Percentiles rank a stretch among this genome's conserved stretches.
These are phyloP conservation scores for Latrodectus elegans DNA, from an alignment of 2,888 invertebrate species.

Conservation along the genomic window DNA sequence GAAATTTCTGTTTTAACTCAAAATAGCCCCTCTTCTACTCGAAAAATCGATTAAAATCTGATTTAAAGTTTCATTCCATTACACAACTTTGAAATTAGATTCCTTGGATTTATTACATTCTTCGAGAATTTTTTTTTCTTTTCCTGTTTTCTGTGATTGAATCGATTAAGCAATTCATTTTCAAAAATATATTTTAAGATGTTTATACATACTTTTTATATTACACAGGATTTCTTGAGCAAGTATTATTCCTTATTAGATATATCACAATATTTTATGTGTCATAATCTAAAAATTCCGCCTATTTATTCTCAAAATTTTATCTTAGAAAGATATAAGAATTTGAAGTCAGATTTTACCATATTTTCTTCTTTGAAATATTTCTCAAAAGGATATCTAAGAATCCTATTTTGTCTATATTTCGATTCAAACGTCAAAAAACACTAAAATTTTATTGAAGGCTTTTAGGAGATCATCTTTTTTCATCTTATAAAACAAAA, in stretches of 20 bases:
- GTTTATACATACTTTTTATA: background rate
- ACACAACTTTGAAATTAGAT: slow-evolving; percentile 2
- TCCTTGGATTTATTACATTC: background rate
- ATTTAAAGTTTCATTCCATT: background rate
- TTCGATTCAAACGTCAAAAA: slow-evolving; percentile 57
- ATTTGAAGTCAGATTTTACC: slow-evolving; percentile 24
- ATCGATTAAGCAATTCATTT: background rate
- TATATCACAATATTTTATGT: background rate
- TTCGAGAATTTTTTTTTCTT: background rate
- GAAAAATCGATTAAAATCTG: slow-evolving; percentile 3
- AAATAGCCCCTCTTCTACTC: background rate
- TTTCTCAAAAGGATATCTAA: slow-evolving; percentile 30
- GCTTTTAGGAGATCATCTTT: slow-evolving; percentile 47
- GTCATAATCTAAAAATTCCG: too few species aligned
- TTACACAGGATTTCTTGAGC: background rate
- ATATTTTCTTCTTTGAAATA: background rate
- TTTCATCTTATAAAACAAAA: slow-evolving; percentile 1
- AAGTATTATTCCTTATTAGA: background rate
- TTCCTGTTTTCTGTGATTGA: background rate
- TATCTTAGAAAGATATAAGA: background rate
- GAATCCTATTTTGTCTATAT: slow-evolving; percentile 42
- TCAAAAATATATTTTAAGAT: background rate
- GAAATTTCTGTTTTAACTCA: background rate
- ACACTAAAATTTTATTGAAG: slow-evolving; percentile 56
- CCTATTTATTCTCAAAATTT: background rate